Base-by-base conservation (phyloP, 2,888 invertebrate genomes). In the Pedicia rivosa region DNA sequence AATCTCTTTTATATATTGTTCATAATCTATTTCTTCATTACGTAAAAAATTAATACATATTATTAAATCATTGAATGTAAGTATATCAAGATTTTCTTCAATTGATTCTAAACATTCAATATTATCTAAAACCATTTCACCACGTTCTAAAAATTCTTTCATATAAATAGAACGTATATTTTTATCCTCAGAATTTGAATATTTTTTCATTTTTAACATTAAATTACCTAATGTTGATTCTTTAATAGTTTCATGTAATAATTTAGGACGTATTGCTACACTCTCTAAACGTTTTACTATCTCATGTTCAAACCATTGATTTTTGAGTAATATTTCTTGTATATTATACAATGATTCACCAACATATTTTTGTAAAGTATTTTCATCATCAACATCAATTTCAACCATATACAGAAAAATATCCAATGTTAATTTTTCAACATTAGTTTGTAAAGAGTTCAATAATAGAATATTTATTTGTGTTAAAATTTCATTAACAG, bases 371-470 rank as follows among this genome's bases (percentile, higher is more conserved):
- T 56, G 56, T 5, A 56, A 43, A n/a, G 50, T 54, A 20, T 38
- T 36, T 6, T 45, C 40, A 4, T 44, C 44, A 4, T 42, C 46
- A 2, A 52, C 13, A 35, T 54, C 51, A 4, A 52, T 42, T 43
- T 56, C 55, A 4, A 50, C 51, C 56, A 55, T 56, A 33, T 50
- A 45, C 41, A 55, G 48, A 33, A 54, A 56, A 1, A 49, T 46
- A 37, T 53, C 48, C 8, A 54, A 42, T 29, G 51, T 51, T 0
- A 56, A 49, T 20, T 48, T 36, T 48, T 51, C 49, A 1, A 54
- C 48, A 41, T 50, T 51, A 14, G 49, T 49, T 36, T 56, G 52
- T 19, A 56, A 38, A 0, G 51, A 46, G 41, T 54, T 53, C 1
- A 54, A 41, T 4, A 56, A 34, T 0, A 49, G 48, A 10, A 37